phyloP scores from a whole-genome alignment of 2,113 vertebrate species.

The Toxotes chatareus region DNA sequence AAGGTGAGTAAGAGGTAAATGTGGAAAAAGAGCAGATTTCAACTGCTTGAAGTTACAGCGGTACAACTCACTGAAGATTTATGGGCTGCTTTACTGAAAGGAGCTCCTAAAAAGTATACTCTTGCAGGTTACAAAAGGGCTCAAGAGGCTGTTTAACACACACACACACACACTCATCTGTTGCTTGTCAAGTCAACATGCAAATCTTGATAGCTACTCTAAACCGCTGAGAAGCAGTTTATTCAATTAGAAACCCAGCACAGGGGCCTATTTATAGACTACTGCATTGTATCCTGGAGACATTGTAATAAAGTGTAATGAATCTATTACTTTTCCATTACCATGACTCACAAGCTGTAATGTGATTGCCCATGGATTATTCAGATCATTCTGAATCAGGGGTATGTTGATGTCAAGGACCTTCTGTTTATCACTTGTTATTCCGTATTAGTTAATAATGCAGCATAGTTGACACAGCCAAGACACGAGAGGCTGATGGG shows the following conservation, averaged over 20 bases:
- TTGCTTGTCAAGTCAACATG: conserved; percentile 66
- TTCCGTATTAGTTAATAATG: conserved; percentile 11
- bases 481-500: background rate
- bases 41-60: conserved; percentile 54
- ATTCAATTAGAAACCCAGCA: conserved; percentile 53
- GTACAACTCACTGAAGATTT: conserved; percentile 68
- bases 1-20: conserved; percentile 74
- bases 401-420: conserved; percentile 4
- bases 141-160: conserved; percentile 67
- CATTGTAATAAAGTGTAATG: background rate
- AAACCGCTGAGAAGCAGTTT: conserved; percentile 30
- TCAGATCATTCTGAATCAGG: background rate
- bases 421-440: conserved; percentile 11
- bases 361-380: background rate
- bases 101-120: conserved; percentile 76
- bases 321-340: conserved; percentile 6
- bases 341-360: background rate
- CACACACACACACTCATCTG: conserved; percentile 64
- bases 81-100: conserved; percentile 61
- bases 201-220: conserved; percentile 47
- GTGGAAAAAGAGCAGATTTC: conserved; percentile 66
- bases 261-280: conserved; percentile 24
- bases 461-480: background rate
- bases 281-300: conserved; percentile 13
- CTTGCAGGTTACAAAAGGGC: conserved; percentile 67